Conservation (phyloP, 2,888 invertebrate species). For the Zootermopsis nevadensis region DNA sequence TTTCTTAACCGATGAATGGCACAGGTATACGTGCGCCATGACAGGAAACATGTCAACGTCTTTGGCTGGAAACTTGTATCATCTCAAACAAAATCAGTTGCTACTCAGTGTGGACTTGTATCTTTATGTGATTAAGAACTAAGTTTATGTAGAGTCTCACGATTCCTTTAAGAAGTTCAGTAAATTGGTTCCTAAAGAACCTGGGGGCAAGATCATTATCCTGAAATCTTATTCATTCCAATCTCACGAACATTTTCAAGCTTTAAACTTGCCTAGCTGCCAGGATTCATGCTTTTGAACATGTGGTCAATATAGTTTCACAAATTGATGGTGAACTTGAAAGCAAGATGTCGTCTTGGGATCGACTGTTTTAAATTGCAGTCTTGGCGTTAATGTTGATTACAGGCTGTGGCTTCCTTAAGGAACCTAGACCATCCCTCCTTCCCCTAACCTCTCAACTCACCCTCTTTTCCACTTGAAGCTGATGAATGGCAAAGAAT, state of each 20-base stretch:
- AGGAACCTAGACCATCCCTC: constrained; percentile 3
- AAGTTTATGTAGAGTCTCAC: background rate
- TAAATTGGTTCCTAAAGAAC: constrained; percentile 12
- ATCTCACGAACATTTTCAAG: background rate
- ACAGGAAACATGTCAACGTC: background rate
- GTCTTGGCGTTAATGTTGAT: constrained; percentile 32
- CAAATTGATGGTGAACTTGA: constrained; percentile 15
- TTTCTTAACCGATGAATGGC: background rate
- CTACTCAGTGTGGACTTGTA: background rate
- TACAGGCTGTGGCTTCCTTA: constrained; percentile 35
- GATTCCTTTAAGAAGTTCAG: background rate
- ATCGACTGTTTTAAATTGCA: constrained; percentile 28
- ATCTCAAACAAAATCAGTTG: background rate
- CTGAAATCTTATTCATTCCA: background rate
- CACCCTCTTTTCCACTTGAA: background rate
- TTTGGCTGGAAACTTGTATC: background rate
- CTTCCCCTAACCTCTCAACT: background rate
- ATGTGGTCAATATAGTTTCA: constrained; percentile 22
- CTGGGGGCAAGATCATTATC: constrained; percentile 5
- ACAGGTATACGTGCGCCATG: background rate
- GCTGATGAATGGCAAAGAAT: constrained; percentile 47
- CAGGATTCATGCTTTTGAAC: constrained; percentile 1
- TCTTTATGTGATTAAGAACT: background rate
- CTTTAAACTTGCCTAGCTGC: background rate
- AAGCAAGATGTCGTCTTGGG: constrained; percentile 20